Percentiles rank a stretch among this genome's conserved stretches.
These are phyloP conservation scores for Brachionus rubens DNA, from an alignment of 1,140 invertebrate species.

Conservation along the genomic window DNA sequence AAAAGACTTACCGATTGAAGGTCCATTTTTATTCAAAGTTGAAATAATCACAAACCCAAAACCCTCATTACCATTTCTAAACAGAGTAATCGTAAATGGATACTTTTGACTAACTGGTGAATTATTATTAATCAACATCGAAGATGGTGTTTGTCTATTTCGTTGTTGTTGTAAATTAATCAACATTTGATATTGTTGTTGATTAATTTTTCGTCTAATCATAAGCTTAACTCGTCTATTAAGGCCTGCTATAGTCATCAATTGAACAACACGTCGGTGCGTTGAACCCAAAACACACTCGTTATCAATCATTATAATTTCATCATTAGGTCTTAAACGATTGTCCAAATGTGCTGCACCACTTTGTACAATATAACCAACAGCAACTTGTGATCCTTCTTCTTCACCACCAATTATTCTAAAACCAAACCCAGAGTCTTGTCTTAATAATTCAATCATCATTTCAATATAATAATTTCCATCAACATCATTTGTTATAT, in stretches of 20 bases:
- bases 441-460: not conserved
- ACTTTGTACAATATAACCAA: conserved; percentile 88
- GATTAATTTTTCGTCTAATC: conserved; percentile 55
- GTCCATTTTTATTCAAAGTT: conserved; percentile 84
- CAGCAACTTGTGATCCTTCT: conserved; percentile 88
- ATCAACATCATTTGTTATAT: conserved; percentile 40
- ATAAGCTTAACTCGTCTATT: conserved; percentile 67
- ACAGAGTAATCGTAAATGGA: conserved; percentile 80
- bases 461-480: conserved; percentile 35
- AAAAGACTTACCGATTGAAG: conserved; percentile 78
- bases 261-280: conserved; percentile 81
- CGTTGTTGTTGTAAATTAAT: conserved; percentile 39
- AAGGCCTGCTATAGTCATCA: conserved; percentile 78
- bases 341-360: conserved; percentile 85
- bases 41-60: conserved; percentile 99
- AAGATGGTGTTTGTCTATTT: not conserved
- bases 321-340: conserved; percentile 77
- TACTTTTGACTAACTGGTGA: conserved; percentile 48
- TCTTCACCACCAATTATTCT: conserved; percentile 96
- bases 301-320: conserved; percentile 81
- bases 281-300: conserved; percentile 76
- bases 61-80: conserved; percentile 84
- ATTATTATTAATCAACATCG: not conserved
- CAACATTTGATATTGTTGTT: conserved; percentile 41
- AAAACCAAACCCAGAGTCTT: conserved; percentile 79